Evolutionary conservation across 2,888 invertebrate genomes (phyloP), one percentile per base, ranked within the genome.

Genomic region (Arge pagana): DNA sequence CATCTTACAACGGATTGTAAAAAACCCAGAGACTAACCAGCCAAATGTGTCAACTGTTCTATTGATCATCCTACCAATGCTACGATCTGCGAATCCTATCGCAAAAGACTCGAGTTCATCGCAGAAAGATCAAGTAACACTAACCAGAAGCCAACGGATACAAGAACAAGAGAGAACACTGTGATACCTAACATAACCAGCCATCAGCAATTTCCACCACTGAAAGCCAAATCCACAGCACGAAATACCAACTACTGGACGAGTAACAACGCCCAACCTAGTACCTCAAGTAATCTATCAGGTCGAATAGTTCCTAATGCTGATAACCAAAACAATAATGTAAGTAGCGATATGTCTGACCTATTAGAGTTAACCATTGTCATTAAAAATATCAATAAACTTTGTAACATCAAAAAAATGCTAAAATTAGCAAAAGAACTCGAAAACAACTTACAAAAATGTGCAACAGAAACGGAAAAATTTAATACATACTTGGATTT

Each of bases 21-120:
- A 7, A 66, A 67, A 49, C 5, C 55, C 1, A 54, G 10, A 45
- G 54, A 57, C 0, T 36, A 31, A 13, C 59, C 65, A 10, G 61
- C 66, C 1, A 67, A 54, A 57, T 70, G 68, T 41, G 61, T 50
- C 1, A 70, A 69, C 33, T 70, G 66, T 43, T 52, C 31, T 3
- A 62, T 54, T 4, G 51, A 54, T 13, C 65, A 70, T 43, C 62
- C 68, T 13, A 65, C 67, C 2, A 68, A 66, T 35, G 57, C 57
- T 5, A 54, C 53, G 7, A 50, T 51, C 3, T 65, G 65, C 40
- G 37, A 42, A 3, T 54, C 52, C 23, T 65, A 64, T 30, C 31
- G 50, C 13, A 52, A 50, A 11, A 50, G 60, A 16, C 16, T 60
- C 5, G 21, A 48, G 7, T 37, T 21, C 16, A 21, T 59, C 1